These are phyloP conservation scores for Anoplolepis gracilipes DNA, from an alignment of 1,140 invertebrate genomes.

Conservation along the genomic window DNA sequence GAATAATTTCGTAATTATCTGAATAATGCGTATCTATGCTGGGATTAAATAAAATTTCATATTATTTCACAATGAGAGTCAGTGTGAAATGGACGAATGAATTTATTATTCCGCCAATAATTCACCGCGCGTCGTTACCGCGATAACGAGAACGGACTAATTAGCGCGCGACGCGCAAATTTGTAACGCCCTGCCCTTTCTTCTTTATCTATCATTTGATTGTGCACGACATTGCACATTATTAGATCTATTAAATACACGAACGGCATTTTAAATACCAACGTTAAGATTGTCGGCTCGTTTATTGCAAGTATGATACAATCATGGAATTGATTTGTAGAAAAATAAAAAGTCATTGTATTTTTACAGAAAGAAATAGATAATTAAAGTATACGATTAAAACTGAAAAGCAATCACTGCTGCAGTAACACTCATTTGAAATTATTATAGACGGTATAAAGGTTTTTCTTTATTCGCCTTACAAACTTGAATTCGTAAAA, in stretches of 20 bases:
- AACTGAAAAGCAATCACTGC: background rate
- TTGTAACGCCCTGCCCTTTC: constrained; percentile 18
- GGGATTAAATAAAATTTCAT: constrained; percentile 1
- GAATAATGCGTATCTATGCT: background rate
- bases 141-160: constrained; percentile 24
- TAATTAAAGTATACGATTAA: background rate
- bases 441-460: background rate
- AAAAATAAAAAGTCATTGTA: background rate
- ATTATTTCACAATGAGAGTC: background rate
- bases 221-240: background rate
- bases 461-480: background rate
- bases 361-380: background rate
- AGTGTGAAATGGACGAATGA: background rate
- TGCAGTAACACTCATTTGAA: background rate
- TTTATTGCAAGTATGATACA: background rate
- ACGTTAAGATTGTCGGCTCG: constrained; percentile 4
- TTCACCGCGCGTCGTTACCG: constrained; percentile 16
- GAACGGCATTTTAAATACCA: background rate
- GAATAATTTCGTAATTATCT: background rate
- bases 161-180: constrained; percentile 42
- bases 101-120: constrained; percentile 49
- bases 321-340: background rate
- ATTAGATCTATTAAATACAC: background rate
- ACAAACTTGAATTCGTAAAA: background rate
- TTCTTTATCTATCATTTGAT: constrained; percentile 23